These are phyloP conservation scores for Hydrozoanthus tunicans DNA, from an alignment of 64 coral and sea anemone species.

Conservation along the genomic window DNA sequence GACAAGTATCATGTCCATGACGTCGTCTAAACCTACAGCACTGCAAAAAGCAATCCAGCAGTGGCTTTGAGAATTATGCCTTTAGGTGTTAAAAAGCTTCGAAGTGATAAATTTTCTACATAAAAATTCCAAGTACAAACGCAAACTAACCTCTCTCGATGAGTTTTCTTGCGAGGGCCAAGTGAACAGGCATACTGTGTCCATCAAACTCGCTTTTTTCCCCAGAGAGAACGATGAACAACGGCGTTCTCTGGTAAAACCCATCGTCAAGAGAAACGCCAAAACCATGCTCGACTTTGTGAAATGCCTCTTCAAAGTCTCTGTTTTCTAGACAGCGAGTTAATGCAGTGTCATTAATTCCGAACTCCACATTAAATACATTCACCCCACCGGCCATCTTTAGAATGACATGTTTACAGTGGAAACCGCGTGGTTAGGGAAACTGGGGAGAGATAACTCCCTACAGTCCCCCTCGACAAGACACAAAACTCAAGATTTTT, in stretches of 20 bases:
- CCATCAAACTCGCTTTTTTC: slow-evolving; percentile 74
- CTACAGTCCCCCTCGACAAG: neutral
- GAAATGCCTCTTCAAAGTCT: slow-evolving; percentile 79
- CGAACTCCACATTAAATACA: slow-evolving; percentile 85
- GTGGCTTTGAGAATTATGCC: no score
- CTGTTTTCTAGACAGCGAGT: slow-evolving; percentile 81
- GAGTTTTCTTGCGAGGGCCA: slow-evolving; percentile 73
- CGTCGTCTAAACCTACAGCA: no score
- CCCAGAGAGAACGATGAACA: slow-evolving; percentile 87
- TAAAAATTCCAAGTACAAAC: no score
- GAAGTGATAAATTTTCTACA: no score
- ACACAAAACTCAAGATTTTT: no score
- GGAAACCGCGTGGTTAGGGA: neutral
- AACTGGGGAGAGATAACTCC: neutral
- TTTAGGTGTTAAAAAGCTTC: no score
- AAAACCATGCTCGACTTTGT: slow-evolving; percentile 65
- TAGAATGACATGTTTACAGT: neutral
- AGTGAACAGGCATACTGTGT: slow-evolving; percentile 76
- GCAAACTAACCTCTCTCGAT: slow-evolving; percentile 77
- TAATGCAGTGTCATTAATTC: slow-evolving; percentile 80
- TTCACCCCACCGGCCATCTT: slow-evolving; percentile 80
- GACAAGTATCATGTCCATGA: no score
- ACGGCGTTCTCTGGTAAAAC: slow-evolving; percentile 79
- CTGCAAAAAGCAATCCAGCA: no score
- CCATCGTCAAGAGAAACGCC: slow-evolving; percentile 84